Conservation (phyloP, 2,797 vertebrate species). For the Typhlichthys subterraneus region DNA sequence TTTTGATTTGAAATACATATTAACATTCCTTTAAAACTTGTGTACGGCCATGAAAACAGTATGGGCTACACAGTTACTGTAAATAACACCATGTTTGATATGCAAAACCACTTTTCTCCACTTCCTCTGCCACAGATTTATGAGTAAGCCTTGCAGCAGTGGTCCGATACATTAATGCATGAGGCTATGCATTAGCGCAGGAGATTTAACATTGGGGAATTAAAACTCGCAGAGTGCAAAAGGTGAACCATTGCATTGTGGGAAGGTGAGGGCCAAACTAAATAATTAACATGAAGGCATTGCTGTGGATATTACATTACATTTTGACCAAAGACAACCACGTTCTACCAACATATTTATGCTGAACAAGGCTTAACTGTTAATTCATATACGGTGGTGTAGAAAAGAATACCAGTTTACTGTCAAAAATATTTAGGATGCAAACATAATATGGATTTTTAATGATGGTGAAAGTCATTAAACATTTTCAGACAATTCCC, state of each 20-base stretch:
- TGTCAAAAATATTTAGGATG: no score
- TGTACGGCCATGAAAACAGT: no score
- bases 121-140: no score
- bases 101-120: no score
- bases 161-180: no score
- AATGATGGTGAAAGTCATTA: conserved; percentile 37
- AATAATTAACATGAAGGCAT: background rate
- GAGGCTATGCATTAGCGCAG: no score
- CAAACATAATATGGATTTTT: conserved; percentile 23
- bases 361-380: conserved; percentile 3
- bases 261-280: background rate
- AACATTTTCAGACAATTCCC: conserved; percentile 36
- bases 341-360: conserved; percentile 1
- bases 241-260: background rate
- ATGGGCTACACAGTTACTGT: no score
- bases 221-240: background rate
- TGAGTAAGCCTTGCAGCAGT: no score
- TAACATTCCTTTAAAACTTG: no score
- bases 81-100: no score
- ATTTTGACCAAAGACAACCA: background rate
- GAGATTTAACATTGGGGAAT: no score
- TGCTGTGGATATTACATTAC: background rate
- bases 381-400: background rate
- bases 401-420: background rate
- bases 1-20: background rate